Conservation (phyloP, 2,113 vertebrate species). For the Pungitius pungitius region DNA sequence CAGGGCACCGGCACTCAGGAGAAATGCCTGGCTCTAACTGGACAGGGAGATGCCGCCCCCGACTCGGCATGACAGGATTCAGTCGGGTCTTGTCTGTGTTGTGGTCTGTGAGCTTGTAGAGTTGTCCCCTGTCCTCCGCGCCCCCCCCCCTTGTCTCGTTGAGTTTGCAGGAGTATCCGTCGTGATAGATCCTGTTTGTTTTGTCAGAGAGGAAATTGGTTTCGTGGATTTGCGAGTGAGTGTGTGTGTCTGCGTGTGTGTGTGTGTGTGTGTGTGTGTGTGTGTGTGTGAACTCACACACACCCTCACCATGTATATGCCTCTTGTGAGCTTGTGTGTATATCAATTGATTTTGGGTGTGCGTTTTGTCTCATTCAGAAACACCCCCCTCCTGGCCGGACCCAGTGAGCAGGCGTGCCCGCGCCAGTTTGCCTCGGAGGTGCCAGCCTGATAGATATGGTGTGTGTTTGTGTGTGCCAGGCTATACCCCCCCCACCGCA, state of each 20-base stretch:
- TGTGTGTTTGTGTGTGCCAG: slow-evolving; percentile 71
- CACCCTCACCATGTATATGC: slow-evolving; percentile 12
- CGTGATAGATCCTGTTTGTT: slow-evolving; percentile 62
- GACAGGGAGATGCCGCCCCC: slow-evolving; percentile 45
- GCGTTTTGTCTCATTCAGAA: slow-evolving; percentile 43
- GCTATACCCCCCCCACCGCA: slow-evolving; percentile 15
- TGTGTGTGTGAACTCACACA: slow-evolving; percentile 8
- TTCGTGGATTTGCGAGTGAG: slow-evolving; percentile 51
- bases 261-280: not conserved
- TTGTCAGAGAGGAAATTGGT: slow-evolving; percentile 55
- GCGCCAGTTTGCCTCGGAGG: slow-evolving; percentile 56
- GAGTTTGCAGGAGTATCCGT: slow-evolving; percentile 57
- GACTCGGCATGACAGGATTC: slow-evolving; percentile 43
- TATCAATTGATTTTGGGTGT: slow-evolving; percentile 44
- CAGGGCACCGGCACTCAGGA: slow-evolving; percentile 29
- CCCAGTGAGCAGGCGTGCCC: slow-evolving; percentile 57
- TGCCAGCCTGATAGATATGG: slow-evolving; percentile 75
- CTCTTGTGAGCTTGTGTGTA: slow-evolving; percentile 36
- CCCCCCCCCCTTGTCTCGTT: slow-evolving; percentile 53
- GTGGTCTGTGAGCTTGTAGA: slow-evolving; percentile 27
- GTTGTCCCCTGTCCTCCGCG: slow-evolving; percentile 34
- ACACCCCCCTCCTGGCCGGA: slow-evolving; percentile 47
- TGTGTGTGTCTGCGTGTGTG: not conserved
- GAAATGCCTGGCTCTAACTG: slow-evolving; percentile 58
- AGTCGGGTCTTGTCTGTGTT: slow-evolving; percentile 28